Evolutionary conservation across 2,888 invertebrate species (phyloP), one percentile per base, ranked within the genome.

Genomic region (Drosophila tripunctata): DNA sequence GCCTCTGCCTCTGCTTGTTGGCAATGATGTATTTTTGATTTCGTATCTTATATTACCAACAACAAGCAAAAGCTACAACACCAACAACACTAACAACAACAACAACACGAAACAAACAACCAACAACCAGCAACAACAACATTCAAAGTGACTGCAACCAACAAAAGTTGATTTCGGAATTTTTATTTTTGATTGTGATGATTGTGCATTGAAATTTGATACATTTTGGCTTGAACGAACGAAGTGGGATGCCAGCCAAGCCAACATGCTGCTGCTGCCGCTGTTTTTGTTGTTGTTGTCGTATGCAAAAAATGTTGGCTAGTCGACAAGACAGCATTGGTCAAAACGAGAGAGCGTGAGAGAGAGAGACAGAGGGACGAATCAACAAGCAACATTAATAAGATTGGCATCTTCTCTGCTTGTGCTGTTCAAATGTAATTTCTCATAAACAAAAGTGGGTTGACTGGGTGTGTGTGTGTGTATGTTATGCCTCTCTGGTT

Each of bases 151-250:
- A n/a, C 47, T 51, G 21, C 71, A 54, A 48, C 55, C 61, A 71
- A 52, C 60, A 78, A 79, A 78, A 83, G 79, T 87, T 88, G 88
- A 84, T 86, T 84, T 84, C 81, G 76, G 84, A 83, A 82, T 79
- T 87, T 82, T 84, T 85, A 86, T 87, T 85, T 84, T 80, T 81
- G 85, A 88, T 88, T 87, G 84, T 88, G 89, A 88, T 88, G 89
- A 89, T 89, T 89, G 88, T 88, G 87, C 87, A 88, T 88, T 89
- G 89, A 89, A 89, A 89, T 89, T 89, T 89, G 90, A 89, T 89
- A 89, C 89, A 89, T 89, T 89, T 88, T 82, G 84, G 82, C 83
- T 82, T 69, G 78, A 83, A 56, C 61, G 78, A 83, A 56, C 61
- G 55, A 72, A 55, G 47, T 43, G 74, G 57, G 61, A 60, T 61